A percentile compares a stretch with the other conserved stretches of the same genome.
phyloP scores from a whole-genome alignment of 2,888 invertebrate genomes.

The Pseudeuparius sepicola region DNA sequence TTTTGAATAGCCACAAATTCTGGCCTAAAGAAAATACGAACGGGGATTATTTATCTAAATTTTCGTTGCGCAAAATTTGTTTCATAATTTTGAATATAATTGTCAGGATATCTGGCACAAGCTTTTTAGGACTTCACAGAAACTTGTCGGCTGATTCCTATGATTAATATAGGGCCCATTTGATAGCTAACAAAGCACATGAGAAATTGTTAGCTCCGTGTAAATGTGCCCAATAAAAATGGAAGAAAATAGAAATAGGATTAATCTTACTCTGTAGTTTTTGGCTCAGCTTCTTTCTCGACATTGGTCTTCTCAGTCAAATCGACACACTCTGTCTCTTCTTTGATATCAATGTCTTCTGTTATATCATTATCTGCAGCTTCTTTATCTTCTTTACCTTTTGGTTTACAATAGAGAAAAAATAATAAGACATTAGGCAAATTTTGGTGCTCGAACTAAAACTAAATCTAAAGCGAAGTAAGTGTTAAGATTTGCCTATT shows the following conservation, averaged over 20 bases:
- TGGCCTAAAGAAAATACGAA: constrained; percentile 13
- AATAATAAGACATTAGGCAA: too few species aligned
- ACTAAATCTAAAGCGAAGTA: too few species aligned
- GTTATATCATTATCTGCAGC: constrained; percentile 1
- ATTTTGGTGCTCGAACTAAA: too few species aligned
- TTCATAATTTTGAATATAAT: too few species aligned
- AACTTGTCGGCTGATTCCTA: constrained; percentile 19
- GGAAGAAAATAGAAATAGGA: too few species aligned
- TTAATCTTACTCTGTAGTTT: constrained; percentile 13
- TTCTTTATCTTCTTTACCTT: constrained; percentile 6
- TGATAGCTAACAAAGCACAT: too few species aligned
- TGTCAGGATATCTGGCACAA: constrained; percentile 20
- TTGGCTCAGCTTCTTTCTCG: constrained; percentile 6
- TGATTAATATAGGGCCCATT: too few species aligned
- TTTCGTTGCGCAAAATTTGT: too few species aligned
- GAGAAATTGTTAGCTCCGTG: too few species aligned
- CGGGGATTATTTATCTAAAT: not conserved
- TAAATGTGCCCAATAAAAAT: too few species aligned
- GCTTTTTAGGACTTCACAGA: constrained; percentile 12
- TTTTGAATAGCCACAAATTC: constrained; percentile 16
- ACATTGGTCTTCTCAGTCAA: constrained; percentile 1
- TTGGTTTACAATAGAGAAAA: too few species aligned
- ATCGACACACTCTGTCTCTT: constrained; percentile 3
- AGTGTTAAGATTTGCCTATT: too few species aligned
- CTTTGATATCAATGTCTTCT: constrained; percentile 4